Base-by-base conservation (phyloP, 2,113 vertebrate genomes). In the Aegotheles bennettii region DNA sequence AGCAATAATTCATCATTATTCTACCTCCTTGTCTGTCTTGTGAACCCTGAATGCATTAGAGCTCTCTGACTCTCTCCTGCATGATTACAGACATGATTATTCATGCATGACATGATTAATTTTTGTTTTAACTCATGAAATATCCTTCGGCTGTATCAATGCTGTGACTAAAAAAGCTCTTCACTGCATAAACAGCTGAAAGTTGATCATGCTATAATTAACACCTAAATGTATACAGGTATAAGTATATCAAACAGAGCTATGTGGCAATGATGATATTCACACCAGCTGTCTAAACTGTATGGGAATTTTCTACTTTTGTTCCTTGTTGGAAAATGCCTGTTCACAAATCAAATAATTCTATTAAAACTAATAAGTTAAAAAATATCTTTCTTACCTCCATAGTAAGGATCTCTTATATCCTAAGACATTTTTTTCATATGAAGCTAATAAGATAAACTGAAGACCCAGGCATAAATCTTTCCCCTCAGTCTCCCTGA, bases 101-200 rank as follows among this genome's bases (percentile, higher is more conserved):
- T 90, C 74, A 85, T 81, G 69, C 57, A 95, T n/a, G 28, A 95
- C 96, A 94, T 81, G 2, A 95, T 92, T 87, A 63, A 42, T 85
- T 94, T 96, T 95, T 95, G 31, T 75, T 92, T 95, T 93, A 96
- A 92, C 48, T 84, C 69, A 59, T 25, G n/a, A 60, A 94, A 86
- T 73, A 71, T 67, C 54, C 26, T 7, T 76, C 87, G 68, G 68
- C 28, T 65, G 38, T 73, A 92, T 90, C 78, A 91, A 90, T 17
- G 3, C 14, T 71, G 26, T 83, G 76, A 93, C 84, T 91, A 90
- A 87, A 94, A 86, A 51, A 51, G 7, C 8, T 86, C 51, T 77
- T 93, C 70, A 70, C 31, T 65, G 53, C 5, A 50, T 70, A 48
- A 89, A 84, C 5, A 3, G 42, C 13, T 90, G 84, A 77, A 92